phyloP scores from a whole-genome alignment of 2,797 vertebrate genomes.

The Xiphophorus birchmanni region DNA sequence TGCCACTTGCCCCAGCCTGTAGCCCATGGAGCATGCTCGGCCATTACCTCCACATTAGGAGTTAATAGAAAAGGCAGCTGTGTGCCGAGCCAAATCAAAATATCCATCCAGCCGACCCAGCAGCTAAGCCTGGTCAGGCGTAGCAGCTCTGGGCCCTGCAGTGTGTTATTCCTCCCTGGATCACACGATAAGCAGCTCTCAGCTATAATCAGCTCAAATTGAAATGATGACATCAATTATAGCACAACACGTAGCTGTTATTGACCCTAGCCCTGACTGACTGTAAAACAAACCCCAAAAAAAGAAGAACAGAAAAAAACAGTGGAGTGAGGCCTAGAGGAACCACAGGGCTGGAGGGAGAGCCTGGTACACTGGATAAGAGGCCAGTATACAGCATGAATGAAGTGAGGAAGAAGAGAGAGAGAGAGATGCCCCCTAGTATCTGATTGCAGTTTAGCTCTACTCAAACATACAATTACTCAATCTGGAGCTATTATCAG shows the following conservation, averaged over 20 bases:
- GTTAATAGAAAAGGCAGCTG: slow-evolving; percentile 65
- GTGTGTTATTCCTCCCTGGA: slow-evolving; percentile 66
- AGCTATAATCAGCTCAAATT: slow-evolving; percentile 84
- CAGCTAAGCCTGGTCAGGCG: slow-evolving; percentile 68
- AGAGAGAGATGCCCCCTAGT: slow-evolving; percentile 51
- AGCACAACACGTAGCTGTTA: slow-evolving; percentile 74
- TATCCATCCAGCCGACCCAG: slow-evolving; percentile 49
- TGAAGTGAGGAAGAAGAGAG: slow-evolving; percentile 47
- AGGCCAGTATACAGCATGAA: slow-evolving; percentile 62
- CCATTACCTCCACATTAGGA: slow-evolving; percentile 73
- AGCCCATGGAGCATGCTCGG: slow-evolving; percentile 61
- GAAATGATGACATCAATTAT: slow-evolving; percentile 87
- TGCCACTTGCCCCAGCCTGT: slow-evolving; percentile 49
- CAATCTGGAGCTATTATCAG: slow-evolving; percentile 84
- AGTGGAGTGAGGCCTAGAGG: slow-evolving; percentile 39
- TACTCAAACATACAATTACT: slow-evolving; percentile 85
- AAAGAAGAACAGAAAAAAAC: neutral
- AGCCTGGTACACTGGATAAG: slow-evolving; percentile 42
- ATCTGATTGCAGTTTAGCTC: slow-evolving; percentile 81
- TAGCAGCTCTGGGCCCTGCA: slow-evolving; percentile 62
- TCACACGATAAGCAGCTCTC: slow-evolving; percentile 79
- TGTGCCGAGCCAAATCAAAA: slow-evolving; percentile 54
- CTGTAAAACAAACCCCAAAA: slow-evolving; percentile 32
- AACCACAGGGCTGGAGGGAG: slow-evolving; percentile 54
- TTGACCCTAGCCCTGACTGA: slow-evolving; percentile 74